Base-by-base conservation (phyloP, 2,888 invertebrate species). In the Ophonus ardosiacus region DNA sequence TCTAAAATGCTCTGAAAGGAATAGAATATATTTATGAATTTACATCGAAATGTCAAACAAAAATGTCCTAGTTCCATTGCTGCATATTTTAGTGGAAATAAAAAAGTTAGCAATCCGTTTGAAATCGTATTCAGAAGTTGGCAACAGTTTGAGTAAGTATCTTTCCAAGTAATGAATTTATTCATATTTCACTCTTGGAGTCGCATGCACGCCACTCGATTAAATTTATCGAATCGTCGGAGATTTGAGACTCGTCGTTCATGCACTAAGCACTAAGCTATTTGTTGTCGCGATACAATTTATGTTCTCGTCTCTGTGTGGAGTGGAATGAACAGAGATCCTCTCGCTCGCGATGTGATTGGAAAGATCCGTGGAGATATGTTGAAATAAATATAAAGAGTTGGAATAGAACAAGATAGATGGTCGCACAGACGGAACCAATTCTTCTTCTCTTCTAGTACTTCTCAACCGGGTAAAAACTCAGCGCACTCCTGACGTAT, bases 381-480 rank as follows among this genome's bases (percentile, higher is more conserved):
- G 82, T 82, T 82, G 82, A 82, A 82, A 82, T 82, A 82, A 71
- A 82, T 82, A 82, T 82, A 74, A 81, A 81, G 81, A 68, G 17
- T 56, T 65, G 81, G 81, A 81, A 81, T 81, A 81, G 68, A 68
- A 78, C 57, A 78, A 81, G 81, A 81, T 81, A 68, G 81, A 81
- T 81, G 81, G 68, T 81, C 56, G 18, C 17, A 21, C 61, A 51
- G 56, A 65, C 81, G 56, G 65, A 24, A 65, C 81, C 61, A 56
- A 81, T 81, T 81, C 81, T 31, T 81, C 63, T 81, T 81, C 81
- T 43, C 43, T 78, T 56, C 57, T 78, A 57, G 78, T 56, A 57
- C 78, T 74, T 78, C n/a, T n/a, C n/a, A 78, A 24, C 71, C 17
- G 18, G 43, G 71, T 18, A 74, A 74, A 74, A 74, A 51, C 71